A percentile compares a stretch with the other conserved stretches of the same genome.
These are phyloP conservation scores for Pionites leucogaster DNA, from an alignment of 2,113 vertebrate genomes.

Conservation along the genomic window DNA sequence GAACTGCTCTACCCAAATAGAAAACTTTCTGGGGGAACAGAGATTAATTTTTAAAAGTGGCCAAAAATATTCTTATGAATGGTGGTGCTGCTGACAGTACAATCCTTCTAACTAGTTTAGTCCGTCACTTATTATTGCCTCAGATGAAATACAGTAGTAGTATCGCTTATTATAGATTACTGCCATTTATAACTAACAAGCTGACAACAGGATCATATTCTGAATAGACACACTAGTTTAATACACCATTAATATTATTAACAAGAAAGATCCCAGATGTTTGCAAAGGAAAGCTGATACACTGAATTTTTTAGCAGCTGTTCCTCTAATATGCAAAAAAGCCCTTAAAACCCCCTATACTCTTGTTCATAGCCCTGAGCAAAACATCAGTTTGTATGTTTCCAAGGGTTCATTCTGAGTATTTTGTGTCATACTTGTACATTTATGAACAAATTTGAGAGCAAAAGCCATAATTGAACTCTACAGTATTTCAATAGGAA, in stretches of 20 bases:
- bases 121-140: not conserved
- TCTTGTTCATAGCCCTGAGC: not conserved
- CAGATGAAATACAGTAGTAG: not conserved
- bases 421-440: not conserved
- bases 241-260: not conserved
- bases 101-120: not conserved
- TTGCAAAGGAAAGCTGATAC: not conserved
- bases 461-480: not conserved
- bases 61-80: not conserved
- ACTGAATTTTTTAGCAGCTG: not conserved
- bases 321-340: not conserved
- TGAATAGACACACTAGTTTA: not conserved
- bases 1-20: not conserved
- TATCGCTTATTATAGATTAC: not conserved
- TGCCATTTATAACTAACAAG: not conserved
- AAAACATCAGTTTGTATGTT: not conserved
- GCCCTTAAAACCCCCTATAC: not conserved
- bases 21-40: not conserved
- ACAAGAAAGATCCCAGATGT: not conserved
- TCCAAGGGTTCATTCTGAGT: not conserved
- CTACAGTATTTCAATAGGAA: not conserved
- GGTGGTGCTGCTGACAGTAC: not conserved
- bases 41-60: not conserved
- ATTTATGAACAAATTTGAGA: not conserved
- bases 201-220: not conserved